Conservation (phyloP, 92 coral and sea anemone genomes). For the Chrysogorgia sp. region DNA sequence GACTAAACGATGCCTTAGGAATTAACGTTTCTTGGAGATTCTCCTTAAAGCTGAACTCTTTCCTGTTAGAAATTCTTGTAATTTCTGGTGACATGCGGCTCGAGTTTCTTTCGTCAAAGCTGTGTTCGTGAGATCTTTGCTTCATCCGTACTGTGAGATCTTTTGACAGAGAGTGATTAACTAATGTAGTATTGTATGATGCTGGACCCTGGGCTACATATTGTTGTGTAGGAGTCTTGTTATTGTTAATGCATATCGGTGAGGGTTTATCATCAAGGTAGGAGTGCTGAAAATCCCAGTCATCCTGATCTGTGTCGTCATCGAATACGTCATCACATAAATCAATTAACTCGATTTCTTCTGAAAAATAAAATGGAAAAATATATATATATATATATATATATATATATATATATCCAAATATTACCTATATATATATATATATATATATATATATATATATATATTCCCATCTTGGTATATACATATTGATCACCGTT, state of each 20-base stretch:
- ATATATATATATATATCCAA: too few relatives aligned
- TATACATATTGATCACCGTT: too few relatives aligned
- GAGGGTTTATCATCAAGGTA: conserved; percentile 21
- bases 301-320: conserved; percentile 25
- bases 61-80: background rate
- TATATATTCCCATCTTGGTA: too few relatives aligned
- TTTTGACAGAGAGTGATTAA: too few relatives aligned
- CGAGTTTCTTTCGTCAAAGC: background rate
- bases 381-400: too few relatives aligned
- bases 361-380: background rate
- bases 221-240: background rate
- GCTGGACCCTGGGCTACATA: too few relatives aligned
- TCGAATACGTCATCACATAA: conserved; percentile 16
- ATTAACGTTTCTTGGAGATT: background rate
- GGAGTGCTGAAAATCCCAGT: conserved; percentile 27
- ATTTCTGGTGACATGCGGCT: background rate
- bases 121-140: background rate
- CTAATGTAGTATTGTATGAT: too few relatives aligned
- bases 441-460: too few relatives aligned
- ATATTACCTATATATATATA: too few relatives aligned
- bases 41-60: background rate
- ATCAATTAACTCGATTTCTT: background rate
- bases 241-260: background rate
- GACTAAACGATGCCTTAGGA: background rate
- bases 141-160: background rate